phyloP scores from a whole-genome alignment of 92 coral and sea anemone genomes.

The Hydrozoanthus gracilis region DNA sequence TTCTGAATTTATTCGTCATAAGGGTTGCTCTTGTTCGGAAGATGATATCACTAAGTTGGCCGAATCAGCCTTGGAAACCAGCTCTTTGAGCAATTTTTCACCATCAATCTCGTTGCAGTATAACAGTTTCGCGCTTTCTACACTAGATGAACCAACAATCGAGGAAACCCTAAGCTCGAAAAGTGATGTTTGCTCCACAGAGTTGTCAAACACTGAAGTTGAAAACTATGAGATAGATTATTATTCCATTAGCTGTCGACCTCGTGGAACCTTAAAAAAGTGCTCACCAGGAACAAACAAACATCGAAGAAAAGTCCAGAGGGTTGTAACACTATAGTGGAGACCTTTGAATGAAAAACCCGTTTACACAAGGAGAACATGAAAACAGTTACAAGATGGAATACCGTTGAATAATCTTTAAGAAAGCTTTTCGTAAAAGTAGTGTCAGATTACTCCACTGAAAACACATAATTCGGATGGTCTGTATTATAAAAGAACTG shows the following conservation, averaged over 20 bases:
- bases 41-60: not conserved
- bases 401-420: too few relatives aligned
- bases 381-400: too few relatives aligned
- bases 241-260: not conserved
- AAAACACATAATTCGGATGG: too few relatives aligned
- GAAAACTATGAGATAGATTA: not conserved
- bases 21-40: constrained; percentile 9
- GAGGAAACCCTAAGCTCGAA: not conserved
- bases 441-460: too few relatives aligned
- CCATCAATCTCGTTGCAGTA: not conserved
- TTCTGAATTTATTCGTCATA: not conserved
- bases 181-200: not conserved
- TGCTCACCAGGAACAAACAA: not conserved
- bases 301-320: not conserved
- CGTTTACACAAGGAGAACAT: too few relatives aligned
- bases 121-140: not conserved
- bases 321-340: not conserved
- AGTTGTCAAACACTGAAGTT: not conserved
- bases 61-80: constrained; percentile 12
- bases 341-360: too few relatives aligned
- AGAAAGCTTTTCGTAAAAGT: too few relatives aligned
- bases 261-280: not conserved
- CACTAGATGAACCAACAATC: not conserved
- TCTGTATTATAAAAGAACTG: too few relatives aligned
- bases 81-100: not conserved